A percentile compares a stretch with the other conserved stretches of the same genome.
Evolutionary conservation across 2,797 vertebrate species (phyloP).

Genomic region (Anas bahamensis): DNA sequence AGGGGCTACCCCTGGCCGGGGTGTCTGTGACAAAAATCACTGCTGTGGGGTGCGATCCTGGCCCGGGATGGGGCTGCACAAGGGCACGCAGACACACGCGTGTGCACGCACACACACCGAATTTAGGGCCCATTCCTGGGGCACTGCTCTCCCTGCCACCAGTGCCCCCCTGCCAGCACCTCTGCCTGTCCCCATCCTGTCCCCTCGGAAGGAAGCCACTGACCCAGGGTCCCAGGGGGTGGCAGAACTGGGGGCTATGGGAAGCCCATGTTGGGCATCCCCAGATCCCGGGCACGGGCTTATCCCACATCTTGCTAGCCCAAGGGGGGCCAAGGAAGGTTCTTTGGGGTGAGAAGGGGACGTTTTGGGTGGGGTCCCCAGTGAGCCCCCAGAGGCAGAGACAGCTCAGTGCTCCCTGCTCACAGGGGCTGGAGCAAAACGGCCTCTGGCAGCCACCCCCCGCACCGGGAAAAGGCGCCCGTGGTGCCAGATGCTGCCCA

Average conservation of each 20-base stretch:
- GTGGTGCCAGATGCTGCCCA: fast-evolving
- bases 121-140: not conserved
- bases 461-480: not conserved
- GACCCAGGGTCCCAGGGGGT: not conserved
- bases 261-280: not conserved
- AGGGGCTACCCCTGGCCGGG: not conserved
- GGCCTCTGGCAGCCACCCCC: fast-evolving
- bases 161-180: not conserved
- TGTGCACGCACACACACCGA: too few relatives aligned
- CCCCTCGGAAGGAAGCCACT: fast-evolving
- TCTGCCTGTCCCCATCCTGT: not conserved
- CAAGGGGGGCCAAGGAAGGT: not conserved
- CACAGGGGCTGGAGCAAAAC: not conserved
- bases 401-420: too few relatives aligned
- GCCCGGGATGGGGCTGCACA: not conserved
- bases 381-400: fast-evolving
- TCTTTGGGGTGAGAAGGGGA: not conserved
- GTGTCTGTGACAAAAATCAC: not conserved
- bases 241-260: not conserved
- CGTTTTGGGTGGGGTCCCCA: not conserved
- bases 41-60: not conserved
- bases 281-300: not conserved
- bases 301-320: fast-evolving
- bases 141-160: not conserved
- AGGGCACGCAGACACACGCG: too few relatives aligned